Conservation (phyloP, 2,113 vertebrate genomes). For the Prionailurus bengalensis region DNA sequence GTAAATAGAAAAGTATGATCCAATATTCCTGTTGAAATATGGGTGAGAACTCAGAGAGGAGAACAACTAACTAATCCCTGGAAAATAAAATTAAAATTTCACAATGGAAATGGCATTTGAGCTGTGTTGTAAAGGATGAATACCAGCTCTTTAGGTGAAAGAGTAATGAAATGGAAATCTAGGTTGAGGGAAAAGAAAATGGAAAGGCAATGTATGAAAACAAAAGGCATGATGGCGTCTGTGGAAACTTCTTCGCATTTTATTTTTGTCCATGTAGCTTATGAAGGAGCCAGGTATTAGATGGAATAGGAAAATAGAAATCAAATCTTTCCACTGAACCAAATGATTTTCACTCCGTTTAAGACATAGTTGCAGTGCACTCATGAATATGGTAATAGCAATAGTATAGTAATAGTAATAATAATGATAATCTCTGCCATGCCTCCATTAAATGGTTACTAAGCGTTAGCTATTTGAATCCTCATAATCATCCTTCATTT, state of each 20-base stretch:
- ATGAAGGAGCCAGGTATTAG: not conserved
- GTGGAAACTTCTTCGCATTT: not conserved
- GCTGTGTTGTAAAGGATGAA: not conserved
- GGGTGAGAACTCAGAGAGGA: not conserved
- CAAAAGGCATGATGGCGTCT: not conserved
- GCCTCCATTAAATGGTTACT: slow-evolving; percentile 47
- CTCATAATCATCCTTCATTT: not conserved
- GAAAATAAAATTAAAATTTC: slow-evolving; percentile 59
- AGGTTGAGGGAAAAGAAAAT: not conserved
- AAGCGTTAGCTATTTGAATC: not conserved
- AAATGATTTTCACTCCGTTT: slow-evolving; percentile 32
- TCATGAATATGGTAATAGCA: slow-evolving; percentile 44
- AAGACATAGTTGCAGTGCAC: not conserved
- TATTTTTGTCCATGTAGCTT: not conserved
- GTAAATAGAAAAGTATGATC: slow-evolving; percentile 49
- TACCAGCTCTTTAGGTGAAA: not conserved
- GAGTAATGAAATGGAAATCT: not conserved
- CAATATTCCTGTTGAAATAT: slow-evolving; percentile 34
- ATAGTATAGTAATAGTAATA: slow-evolving; percentile 24
- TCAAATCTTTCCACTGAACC: slow-evolving; percentile 1
- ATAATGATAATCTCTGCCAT: not conserved
- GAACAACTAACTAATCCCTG: not conserved
- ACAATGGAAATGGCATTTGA: slow-evolving; percentile 12
- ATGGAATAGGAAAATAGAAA: slow-evolving; percentile 44
- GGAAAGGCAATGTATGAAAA: not conserved